Base-by-base conservation (phyloP, 2,113 vertebrate genomes). In the Tyto alba region DNA sequence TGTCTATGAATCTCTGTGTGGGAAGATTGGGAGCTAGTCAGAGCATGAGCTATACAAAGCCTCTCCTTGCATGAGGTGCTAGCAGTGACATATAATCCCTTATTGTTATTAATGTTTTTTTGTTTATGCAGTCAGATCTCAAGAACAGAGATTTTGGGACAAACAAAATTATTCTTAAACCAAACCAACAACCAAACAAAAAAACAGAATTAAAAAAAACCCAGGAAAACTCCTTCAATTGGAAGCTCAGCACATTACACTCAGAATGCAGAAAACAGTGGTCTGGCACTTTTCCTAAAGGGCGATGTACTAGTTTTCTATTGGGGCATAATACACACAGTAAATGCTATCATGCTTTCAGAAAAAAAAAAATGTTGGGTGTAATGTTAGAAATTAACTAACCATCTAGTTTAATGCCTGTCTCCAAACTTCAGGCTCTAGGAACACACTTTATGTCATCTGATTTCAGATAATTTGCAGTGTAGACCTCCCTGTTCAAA, bases 1-100 rank as follows among this genome's bases (percentile, higher is more conserved):
- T 69, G 14, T 23, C 71, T 32, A 1, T 53, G 34, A 45, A 30
- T 5, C 69, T 41, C 43, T 17, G 4, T 0, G 0, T 15, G 34
- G 32, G 30, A 29, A 78, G 45, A 17, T 45, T 52, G 30, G 34
- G 45, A 89, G 57, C 16, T 10, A 14, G n/a, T 47, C 60, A 38
- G 47, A 90, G 5, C 22, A 56, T 16, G 47, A 45, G 29, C 5
- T 27, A 4, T 11, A 12, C 36, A 85, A 47, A 93, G 10, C 18
- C 14, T 45, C 22, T 85, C 14, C 17, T n/a, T 60, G 32, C 26
- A 17, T 25, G 13, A 60, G 23, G 17, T 6, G 3, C 32, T 85
- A 60, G 32, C 26, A 25, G 11, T 19, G 34, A 17, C 26, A 41
- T 48, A n/a, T 10, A 71, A 47, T 47, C 26, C 19, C 12, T 19